Conservation (phyloP, 2,888 invertebrate genomes). For the Acanthopleura granulata region DNA sequence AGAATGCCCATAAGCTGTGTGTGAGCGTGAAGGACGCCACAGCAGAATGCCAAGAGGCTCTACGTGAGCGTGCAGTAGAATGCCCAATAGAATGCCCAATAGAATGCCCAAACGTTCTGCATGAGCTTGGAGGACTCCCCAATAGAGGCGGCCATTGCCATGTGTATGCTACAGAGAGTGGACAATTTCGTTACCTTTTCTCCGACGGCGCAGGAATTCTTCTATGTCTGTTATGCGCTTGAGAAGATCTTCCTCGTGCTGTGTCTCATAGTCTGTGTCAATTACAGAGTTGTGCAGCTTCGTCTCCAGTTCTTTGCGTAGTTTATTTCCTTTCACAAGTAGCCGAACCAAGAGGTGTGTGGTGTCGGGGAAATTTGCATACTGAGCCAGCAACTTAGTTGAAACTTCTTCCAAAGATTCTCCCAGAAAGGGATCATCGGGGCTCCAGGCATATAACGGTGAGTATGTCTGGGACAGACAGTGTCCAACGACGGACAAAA, state of each 20-base stretch:
- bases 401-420: neutral
- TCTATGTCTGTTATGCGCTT: neutral
- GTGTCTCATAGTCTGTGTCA: neutral
- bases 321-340: neutral
- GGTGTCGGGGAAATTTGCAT: conserved; percentile 3
- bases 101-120: too few relatives aligned
- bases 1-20: too few relatives aligned
- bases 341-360: neutral
- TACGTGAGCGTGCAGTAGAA: too few relatives aligned
- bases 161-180: too few relatives aligned
- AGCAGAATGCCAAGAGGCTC: too few relatives aligned
- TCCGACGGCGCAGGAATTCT: neutral
- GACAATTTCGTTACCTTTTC: too few relatives aligned
- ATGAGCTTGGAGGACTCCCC: too few relatives aligned
- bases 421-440: neutral
- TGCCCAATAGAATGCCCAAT: too few relatives aligned
- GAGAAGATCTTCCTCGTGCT: neutral
- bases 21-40: too few relatives aligned
- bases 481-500: too few relatives aligned
- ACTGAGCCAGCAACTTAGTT: neutral
- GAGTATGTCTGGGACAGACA: too few relatives aligned
- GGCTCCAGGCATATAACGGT: neutral
- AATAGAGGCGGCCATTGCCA: too few relatives aligned
- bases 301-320: neutral
- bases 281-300: neutral